Evolutionary conservation across 2,113 vertebrate species (phyloP), one percentile per base, ranked within the genome.

Genomic region (Butorides virescens): DNA sequence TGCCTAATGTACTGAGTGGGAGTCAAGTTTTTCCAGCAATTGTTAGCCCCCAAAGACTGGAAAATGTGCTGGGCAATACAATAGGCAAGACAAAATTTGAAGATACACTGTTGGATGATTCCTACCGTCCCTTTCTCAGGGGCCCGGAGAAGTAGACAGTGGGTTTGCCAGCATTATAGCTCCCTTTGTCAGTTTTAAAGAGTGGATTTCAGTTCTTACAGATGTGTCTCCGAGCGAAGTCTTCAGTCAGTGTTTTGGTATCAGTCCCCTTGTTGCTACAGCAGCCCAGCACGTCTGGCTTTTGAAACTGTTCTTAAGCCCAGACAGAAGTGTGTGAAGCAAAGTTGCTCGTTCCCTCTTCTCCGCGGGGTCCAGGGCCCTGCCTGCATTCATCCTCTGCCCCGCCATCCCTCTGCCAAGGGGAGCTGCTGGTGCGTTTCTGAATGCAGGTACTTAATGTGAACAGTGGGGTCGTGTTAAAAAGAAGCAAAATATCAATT

Each of bases 401-500:
- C 61, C 56, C 8, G 1, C 15, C 67, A 4, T 5, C 78, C 19
- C 71, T 26, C 79, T 95, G 95, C 92, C 92, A 92, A 74, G 75
- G 75, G 68, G 75, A 85, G 88, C 86, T 92, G 92, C 86, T 88
- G 93, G 56, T 13, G 65, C 26, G 8, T 15, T 66, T 74, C 74
- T 95, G 76, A 96, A 67, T 87, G 79, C 76, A 79, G 79, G 63
- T 90, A 26, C 86, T 92, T 23, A 3, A 52, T 75, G 63, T 46
- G 55, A 95, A 53, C 90, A 80, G 44, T 49, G 72, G 56, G 78
- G 59, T 87, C 25, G 0, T 12, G 19, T 32, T 87, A 47, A 39
- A 90, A 92, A 83, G 83, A 46, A 55, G 85, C 85, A 95, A 86
- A 96, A 88, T 86, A 78, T 7, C 86, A 78, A 20, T 88, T 83